A percentile compares a stretch with the other conserved stretches of the same genome.
Evolutionary conservation across 2,888 invertebrate species (phyloP).

Genomic region (Hydriomena furcata): DNA sequence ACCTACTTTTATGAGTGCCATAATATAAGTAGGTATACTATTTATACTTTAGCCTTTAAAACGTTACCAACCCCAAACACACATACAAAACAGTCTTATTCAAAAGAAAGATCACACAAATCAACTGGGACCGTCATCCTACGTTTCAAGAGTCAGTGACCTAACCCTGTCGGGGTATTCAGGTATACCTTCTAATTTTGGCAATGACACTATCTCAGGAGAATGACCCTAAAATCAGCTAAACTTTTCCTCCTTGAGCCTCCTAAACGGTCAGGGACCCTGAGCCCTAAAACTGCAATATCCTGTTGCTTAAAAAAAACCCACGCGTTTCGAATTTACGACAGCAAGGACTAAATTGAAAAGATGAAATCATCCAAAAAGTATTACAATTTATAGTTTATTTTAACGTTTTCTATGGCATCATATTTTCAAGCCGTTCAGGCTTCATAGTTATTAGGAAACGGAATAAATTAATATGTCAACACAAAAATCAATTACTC

Average conservation of each 20-base stretch:
- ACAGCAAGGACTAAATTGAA: no score
- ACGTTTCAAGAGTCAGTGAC: slow-evolving; percentile 16
- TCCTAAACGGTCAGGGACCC: slow-evolving; percentile 13
- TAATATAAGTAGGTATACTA: no score
- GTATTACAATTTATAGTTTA: no score
- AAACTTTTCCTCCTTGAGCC: slow-evolving; percentile 19
- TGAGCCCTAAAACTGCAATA: not conserved
- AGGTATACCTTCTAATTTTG: slow-evolving; percentile 25
- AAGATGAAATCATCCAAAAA: no score
- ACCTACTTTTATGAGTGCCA: no score
- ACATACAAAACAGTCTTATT: slow-evolving; percentile 3
- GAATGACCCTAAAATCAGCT: slow-evolving; percentile 23
- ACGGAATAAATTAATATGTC: slow-evolving; percentile 30
- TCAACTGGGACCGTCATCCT: slow-evolving; percentile 4
- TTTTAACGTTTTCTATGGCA: no score
- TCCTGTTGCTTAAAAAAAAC: not conserved
- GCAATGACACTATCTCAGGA: slow-evolving; percentile 28
- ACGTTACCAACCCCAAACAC: no score
- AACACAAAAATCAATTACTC: slow-evolving; percentile 32
- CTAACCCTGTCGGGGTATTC: slow-evolving; percentile 2
- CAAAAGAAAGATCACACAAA: slow-evolving; percentile 7
- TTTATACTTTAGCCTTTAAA: no score
- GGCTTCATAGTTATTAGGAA: slow-evolving; percentile 26
- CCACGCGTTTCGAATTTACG: slow-evolving; percentile 6
- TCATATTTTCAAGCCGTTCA: no score